Evolutionary conservation across 2,888 invertebrate species (phyloP).

Genomic region (Hirtodrosophila trivittata): DNA sequence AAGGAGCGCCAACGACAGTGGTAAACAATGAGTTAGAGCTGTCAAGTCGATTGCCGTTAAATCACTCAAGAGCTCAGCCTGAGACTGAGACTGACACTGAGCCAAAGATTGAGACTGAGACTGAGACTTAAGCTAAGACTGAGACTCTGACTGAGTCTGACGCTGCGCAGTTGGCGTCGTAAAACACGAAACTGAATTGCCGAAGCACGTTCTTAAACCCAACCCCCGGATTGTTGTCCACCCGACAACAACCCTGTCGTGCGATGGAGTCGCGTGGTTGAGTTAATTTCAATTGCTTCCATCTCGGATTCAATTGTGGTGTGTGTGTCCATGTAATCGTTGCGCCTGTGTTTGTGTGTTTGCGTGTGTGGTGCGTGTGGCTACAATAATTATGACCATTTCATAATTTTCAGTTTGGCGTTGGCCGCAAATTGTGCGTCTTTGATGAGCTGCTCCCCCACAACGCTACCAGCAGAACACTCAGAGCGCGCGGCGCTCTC

Average conservation of each 20-base stretch:
- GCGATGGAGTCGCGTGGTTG: conserved; percentile 29
- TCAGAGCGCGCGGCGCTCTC: conserved; percentile 3
- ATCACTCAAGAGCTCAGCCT: conserved; percentile 49
- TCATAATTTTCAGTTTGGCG: conserved; percentile 47
- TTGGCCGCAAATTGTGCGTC: conserved; percentile 25
- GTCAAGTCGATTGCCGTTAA: conserved; percentile 61
- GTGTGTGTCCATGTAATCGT: not conserved
- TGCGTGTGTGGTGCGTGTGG: conserved; percentile 25
- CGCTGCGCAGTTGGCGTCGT: conserved; percentile 25
- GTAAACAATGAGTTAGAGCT: conserved; percentile 58
- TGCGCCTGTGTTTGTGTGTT: conserved; percentile 7
- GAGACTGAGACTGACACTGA: conserved; percentile 9
- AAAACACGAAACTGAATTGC: conserved; percentile 38
- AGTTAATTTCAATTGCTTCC: conserved; percentile 33
- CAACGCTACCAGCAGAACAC: conserved; percentile 15
- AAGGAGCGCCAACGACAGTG: conserved; percentile 3
- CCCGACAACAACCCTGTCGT: conserved; percentile 22
- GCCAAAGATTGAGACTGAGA: conserved; percentile 11
- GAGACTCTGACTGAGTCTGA: conserved; percentile 12
- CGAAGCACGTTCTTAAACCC: conserved; percentile 37
- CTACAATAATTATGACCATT: conserved; percentile 51
- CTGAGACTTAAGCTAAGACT: conserved; percentile 7
- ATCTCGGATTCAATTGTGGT: conserved; percentile 28
- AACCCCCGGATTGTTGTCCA: conserved; percentile 38
- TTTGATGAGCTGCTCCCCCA: conserved; percentile 33